Conservation (phyloP, 2,888 invertebrate genomes). For the Melieria omissa region DNA sequence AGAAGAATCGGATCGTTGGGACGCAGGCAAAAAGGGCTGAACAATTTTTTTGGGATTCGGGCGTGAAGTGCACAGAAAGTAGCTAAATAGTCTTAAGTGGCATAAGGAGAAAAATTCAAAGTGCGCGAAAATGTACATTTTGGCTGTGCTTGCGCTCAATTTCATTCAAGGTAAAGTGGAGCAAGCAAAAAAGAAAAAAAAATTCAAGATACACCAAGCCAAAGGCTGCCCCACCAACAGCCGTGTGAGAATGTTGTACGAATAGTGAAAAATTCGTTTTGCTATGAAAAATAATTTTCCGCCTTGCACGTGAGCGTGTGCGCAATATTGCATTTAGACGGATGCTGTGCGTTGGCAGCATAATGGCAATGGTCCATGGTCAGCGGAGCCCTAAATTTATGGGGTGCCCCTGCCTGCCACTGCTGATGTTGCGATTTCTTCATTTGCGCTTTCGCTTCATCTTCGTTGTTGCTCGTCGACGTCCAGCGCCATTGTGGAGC, state of each 20-base stretch:
- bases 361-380: conserved; percentile 26
- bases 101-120: conserved; percentile 32
- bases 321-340: too few relatives aligned
- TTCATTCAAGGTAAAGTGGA: conserved; percentile 61
- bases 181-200: background rate
- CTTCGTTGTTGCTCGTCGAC: conserved; percentile 18
- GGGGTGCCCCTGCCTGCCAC: conserved; percentile 14
- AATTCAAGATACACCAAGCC: conserved; percentile 17
- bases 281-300: background rate
- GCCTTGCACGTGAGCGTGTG: background rate
- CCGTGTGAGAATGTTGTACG: conserved; percentile 2
- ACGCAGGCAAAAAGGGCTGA: too few relatives aligned
- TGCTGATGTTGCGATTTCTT: conserved; percentile 15
- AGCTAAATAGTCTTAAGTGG: too few relatives aligned
- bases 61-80: too few relatives aligned
- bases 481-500: conserved; percentile 12
- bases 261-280: conserved; percentile 28
- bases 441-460: conserved; percentile 27
- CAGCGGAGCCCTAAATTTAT: conserved; percentile 32
- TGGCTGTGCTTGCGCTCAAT: conserved; percentile 61
- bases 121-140: conserved; percentile 59
- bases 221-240: background rate
- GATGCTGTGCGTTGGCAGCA: too few relatives aligned
- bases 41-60: too few relatives aligned
- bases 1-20: background rate